Base-by-base conservation (phyloP, 30 jellyfish, hydroid and myxozoan genomes). In the Aurelia sp. region DNA sequence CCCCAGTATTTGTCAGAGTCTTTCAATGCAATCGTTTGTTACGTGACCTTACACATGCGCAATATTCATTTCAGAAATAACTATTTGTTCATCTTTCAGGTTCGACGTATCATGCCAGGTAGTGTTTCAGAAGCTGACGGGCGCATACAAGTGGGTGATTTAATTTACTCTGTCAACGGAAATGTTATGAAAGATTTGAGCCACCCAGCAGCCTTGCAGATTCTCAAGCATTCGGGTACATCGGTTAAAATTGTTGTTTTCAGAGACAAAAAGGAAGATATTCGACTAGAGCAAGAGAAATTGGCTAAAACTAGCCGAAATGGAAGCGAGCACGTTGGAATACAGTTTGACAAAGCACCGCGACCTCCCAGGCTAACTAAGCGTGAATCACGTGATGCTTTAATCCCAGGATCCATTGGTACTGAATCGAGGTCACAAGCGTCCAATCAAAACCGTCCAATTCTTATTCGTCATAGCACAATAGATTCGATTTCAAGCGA, bases 121-220 rank as follows among this genome's bases (percentile, higher is more conserved):
- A 88, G 96, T 62, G 91, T 82, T 30, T 79, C 97, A 50, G 97
- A 75, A 21, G 92, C 90, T 19, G 95, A 72, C 73, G 97, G 94
- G 65, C 90, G 75, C 9, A 11, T 95, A 19, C 74, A 40, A n/a
- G 96, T 68, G 37, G 97, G 97, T 48, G 99, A 95, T 76, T 79
- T 41, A 66, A 72, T 95, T 40, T 95, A 89, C 82, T 95, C 99
- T 4, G 97, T 95, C 71, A 95, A 95, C 74, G 99, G 99, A 9
- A 81, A 53, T 23, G 70, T 61, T 5, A 95, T 95, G 98, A 81
- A 80, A 23, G 91, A 86, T 84, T 72, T 89, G 52, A 95, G 96
- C 68, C 99, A 95, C 76, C 97, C 97, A 6, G 86, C 82, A n/a
- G 99, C 98, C 22, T 81, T 89, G 51, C 97, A 95, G 62, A 66